Percentiles rank a stretch among this genome's conserved stretches.
Evolutionary conservation across 2,113 vertebrate species (phyloP).

Genomic region (Patagioenas fasciata): DNA sequence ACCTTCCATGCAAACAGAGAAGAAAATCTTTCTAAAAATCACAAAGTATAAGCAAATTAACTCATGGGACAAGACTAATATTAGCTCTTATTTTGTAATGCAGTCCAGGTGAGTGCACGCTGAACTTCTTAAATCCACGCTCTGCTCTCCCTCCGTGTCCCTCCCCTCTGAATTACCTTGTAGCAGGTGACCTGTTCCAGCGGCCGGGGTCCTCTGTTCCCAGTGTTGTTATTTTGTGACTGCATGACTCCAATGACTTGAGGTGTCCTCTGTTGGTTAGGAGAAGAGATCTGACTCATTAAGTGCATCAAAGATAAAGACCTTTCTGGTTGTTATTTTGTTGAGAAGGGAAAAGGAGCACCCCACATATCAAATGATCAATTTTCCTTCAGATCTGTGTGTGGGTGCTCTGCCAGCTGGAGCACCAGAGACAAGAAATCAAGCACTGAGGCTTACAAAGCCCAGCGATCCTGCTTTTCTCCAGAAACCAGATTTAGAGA

Average conservation of each 20-base stretch:
- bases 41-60: neutral
- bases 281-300: conserved; percentile 83
- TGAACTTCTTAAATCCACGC: neutral
- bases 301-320: conserved; percentile 87
- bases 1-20: neutral
- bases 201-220: conserved; percentile 90
- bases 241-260: conserved; percentile 82
- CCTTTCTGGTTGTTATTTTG: conserved; percentile 76
- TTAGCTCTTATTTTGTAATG: neutral
- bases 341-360: conserved; percentile 63
- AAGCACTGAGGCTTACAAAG: conserved; percentile 6
- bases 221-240: conserved; percentile 84
- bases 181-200: conserved; percentile 99
- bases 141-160: neutral
- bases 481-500: conserved; percentile 7
- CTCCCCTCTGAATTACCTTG: conserved; percentile 80
- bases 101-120: neutral
- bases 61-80: neutral
- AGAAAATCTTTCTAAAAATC: neutral
- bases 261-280: conserved; percentile 82
- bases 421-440: conserved; percentile 2
- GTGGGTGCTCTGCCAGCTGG: conserved; percentile 53
- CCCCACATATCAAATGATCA: conserved; percentile 7
- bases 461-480: neutral
- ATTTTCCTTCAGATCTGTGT: neutral